A percentile compares a stretch with the other conserved stretches of the same genome.
phyloP scores from a whole-genome alignment of 2,113 vertebrate species.

The Triplophysa rosa region DNA sequence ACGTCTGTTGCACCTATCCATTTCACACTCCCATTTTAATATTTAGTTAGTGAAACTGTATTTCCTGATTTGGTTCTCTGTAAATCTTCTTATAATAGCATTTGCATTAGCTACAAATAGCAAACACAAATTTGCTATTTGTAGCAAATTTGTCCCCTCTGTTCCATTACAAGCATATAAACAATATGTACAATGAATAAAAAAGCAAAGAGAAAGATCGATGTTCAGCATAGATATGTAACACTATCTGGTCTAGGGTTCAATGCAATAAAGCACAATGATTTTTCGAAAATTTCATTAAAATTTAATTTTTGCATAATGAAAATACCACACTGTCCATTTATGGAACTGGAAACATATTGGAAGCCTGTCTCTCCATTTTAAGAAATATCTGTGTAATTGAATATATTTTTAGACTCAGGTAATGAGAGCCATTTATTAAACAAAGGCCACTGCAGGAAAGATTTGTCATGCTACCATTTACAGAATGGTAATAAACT shows the following conservation, averaged over 20 bases:
- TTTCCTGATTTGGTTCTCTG: background rate
- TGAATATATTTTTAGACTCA: conserved; percentile 35
- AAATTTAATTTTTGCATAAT: conserved; percentile 4
- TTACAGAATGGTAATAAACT: conserved; percentile 19
- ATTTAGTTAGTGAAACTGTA: background rate
- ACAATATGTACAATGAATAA: background rate
- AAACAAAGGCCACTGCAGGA: conserved; percentile 2
- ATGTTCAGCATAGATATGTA: too few relatives aligned
- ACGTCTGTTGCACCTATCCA: background rate
- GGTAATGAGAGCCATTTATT: conserved; percentile 38
- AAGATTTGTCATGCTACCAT: background rate
- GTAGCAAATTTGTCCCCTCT: too few relatives aligned
- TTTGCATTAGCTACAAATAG: too few relatives aligned
- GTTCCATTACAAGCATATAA: background rate
- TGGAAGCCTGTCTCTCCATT: conserved; percentile 7
- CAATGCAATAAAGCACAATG: background rate
- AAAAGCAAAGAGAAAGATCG: too few relatives aligned
- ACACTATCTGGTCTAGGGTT: background rate
- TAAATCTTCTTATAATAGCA: background rate
- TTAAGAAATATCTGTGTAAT: conserved; percentile 26
- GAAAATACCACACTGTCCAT: conserved; percentile 33
- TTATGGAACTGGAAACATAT: conserved; percentile 20
- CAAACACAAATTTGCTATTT: too few relatives aligned
- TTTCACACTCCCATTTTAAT: conserved; percentile 2
- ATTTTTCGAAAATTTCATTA: background rate